A percentile compares a stretch with the other conserved stretches of the same genome.
These are phyloP conservation scores for Scaptomyza flava DNA, from an alignment of 2,888 invertebrate species.

Conservation along the genomic window DNA sequence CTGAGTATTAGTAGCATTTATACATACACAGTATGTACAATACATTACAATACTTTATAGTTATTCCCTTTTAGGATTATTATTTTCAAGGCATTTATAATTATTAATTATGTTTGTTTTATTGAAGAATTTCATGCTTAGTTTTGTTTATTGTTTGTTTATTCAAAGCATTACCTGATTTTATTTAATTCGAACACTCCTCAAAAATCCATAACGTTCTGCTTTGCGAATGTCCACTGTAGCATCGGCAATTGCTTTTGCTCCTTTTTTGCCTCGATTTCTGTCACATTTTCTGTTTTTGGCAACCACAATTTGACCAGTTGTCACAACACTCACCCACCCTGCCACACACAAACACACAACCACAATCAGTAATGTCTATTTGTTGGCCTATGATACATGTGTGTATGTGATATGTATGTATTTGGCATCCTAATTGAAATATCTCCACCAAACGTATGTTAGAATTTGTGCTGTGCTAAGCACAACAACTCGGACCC, in stretches of 20 bases:
- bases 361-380: background rate
- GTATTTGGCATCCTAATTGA: slow-evolving; percentile 49
- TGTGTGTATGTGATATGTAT: slow-evolving; percentile 3
- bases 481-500: slow-evolving; percentile 37
- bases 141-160: too few species aligned
- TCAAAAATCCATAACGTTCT: background rate
- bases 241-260: slow-evolving; percentile 17
- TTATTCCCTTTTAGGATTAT: background rate
- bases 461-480: slow-evolving; percentile 44
- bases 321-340: background rate
- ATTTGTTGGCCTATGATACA: slow-evolving; percentile 16
- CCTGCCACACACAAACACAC: background rate
- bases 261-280: slow-evolving; percentile 30
- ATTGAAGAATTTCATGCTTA: too few species aligned
- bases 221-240: slow-evolving; percentile 7
- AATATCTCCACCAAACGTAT: slow-evolving; percentile 38
- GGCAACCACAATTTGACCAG: slow-evolving; percentile 38
- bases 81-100: background rate
- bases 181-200: background rate
- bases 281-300: slow-evolving; percentile 32
- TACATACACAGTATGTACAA: background rate
- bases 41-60: background rate
- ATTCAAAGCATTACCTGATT: too few species aligned
- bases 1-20: slow-evolving; percentile 44
- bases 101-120: background rate